phyloP scores from a whole-genome alignment of 2,888 invertebrate genomes.

The Leptopterna dolabrata region DNA sequence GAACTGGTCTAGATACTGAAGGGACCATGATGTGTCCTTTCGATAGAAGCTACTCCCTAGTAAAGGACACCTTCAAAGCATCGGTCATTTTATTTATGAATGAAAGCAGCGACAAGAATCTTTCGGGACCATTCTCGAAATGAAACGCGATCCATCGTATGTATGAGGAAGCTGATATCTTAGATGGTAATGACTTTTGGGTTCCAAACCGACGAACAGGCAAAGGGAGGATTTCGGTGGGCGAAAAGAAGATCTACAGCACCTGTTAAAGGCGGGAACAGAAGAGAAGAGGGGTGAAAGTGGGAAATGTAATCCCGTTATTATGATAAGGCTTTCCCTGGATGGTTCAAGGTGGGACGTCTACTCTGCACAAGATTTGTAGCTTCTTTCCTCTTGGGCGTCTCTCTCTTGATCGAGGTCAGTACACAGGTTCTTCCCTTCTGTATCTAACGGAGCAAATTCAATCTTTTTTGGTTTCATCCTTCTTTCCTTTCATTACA shows the following conservation, averaged over 20 bases:
- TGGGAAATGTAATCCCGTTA: slow-evolving; percentile 46
- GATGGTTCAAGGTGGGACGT: slow-evolving; percentile 32
- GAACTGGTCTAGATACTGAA: too few relatives aligned
- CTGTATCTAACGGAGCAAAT: not conserved
- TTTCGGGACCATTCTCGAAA: not conserved
- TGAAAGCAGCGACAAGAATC: not conserved
- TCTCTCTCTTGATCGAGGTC: not conserved
- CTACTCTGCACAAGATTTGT: slow-evolving; percentile 30
- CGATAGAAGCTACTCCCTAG: not conserved
- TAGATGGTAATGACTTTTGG: not conserved
- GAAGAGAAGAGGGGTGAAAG: slow-evolving; percentile 16
- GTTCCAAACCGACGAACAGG: not conserved
- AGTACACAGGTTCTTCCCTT: not conserved
- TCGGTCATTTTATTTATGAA: not conserved
- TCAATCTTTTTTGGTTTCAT: not conserved
- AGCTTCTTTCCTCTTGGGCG: not conserved
- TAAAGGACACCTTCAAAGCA: not conserved
- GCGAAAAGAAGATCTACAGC: not conserved
- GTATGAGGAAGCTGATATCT: not conserved
- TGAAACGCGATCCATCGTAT: not conserved
- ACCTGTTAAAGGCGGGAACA: slow-evolving; percentile 23
- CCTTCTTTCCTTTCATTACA: not conserved
- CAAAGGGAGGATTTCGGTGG: not conserved
- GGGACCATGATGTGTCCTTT: not conserved
- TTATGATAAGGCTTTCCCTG: slow-evolving; percentile 45